Evolutionary conservation across 2,113 vertebrate species (phyloP).

Genomic region (Nibea coibor): DNA sequence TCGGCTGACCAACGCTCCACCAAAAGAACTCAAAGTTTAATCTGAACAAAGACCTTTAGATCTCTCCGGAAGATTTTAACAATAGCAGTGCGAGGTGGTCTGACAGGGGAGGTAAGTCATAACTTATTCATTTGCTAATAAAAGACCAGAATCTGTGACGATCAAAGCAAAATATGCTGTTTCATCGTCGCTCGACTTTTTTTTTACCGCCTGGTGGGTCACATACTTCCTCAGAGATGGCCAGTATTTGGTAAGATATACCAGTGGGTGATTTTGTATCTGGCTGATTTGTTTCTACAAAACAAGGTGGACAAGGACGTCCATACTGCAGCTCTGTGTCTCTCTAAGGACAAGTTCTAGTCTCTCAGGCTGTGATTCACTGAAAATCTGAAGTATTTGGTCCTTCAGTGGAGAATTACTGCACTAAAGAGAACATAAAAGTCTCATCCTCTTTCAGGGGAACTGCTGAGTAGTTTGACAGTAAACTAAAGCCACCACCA

Average conservation of each 20-base stretch:
- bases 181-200: constrained; percentile 32
- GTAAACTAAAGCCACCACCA: background rate
- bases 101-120: constrained; percentile 14
- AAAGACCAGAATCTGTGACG: constrained; percentile 17
- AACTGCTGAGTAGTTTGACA: background rate
- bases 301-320: background rate
- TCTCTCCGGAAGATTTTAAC: background rate
- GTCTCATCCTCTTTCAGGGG: background rate
- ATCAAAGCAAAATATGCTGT: constrained; percentile 52
- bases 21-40: background rate
- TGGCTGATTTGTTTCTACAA: background rate
- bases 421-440: background rate
- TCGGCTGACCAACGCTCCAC: background rate
- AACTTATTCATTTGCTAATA: constrained; percentile 45
- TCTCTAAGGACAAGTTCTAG: background rate
- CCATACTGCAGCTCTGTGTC: background rate
- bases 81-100: constrained; percentile 1
- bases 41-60: background rate
- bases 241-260: background rate
- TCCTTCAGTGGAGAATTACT: background rate
- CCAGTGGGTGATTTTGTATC: background rate
- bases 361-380: background rate
- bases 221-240: background rate
- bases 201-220: background rate
- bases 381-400: background rate